Conservation (phyloP, 2,113 vertebrate species). For the Peucedramus taeniatus region DNA sequence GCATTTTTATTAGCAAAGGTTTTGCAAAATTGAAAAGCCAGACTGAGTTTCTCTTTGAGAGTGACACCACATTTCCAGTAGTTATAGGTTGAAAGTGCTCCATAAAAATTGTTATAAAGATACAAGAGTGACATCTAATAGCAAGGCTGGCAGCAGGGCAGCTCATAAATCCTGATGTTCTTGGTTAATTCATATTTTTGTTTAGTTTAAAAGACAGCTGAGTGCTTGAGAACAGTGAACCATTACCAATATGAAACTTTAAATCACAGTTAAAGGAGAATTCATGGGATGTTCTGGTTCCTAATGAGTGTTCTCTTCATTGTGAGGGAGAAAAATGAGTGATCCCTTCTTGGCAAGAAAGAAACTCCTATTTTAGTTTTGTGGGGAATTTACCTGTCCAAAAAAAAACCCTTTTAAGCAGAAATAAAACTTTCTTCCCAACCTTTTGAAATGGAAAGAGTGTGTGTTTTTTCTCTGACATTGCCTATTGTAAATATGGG, state of each 20-base stretch:
- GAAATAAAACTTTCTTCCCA: background rate
- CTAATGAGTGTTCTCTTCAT: background rate
- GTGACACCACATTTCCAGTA: background rate
- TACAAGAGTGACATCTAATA: background rate
- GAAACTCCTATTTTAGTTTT: background rate
- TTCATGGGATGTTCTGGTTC: background rate
- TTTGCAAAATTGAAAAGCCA: background rate
- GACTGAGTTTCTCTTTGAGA: background rate
- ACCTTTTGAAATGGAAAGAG: background rate
- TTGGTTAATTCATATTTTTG: background rate
- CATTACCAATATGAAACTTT: background rate
- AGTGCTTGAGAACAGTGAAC: background rate
- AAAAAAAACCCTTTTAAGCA: background rate
- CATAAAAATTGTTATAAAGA: background rate
- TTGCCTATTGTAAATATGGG: background rate
- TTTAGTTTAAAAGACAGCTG: background rate
- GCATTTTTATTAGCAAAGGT: background rate
- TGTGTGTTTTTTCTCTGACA: background rate
- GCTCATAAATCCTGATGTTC: background rate
- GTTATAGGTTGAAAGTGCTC: background rate
- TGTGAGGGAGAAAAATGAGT: background rate
- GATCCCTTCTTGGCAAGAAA: background rate
- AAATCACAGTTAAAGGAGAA: background rate
- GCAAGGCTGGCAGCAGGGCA: background rate
- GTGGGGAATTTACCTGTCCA: background rate